These are phyloP conservation scores for Esox lucius DNA, from an alignment of 2,797 vertebrate species.

Conservation along the genomic window DNA sequence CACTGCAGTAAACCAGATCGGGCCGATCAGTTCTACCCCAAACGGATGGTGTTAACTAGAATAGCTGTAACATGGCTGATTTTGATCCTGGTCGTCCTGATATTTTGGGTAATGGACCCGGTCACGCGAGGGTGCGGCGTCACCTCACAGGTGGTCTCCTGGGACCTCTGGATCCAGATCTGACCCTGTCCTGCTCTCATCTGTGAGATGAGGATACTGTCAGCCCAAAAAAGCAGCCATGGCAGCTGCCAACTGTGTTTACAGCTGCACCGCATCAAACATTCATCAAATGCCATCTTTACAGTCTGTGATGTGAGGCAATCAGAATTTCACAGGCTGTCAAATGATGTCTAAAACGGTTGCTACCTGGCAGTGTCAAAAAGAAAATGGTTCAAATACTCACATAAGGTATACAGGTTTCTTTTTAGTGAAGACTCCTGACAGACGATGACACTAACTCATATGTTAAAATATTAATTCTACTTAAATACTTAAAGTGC, in stretches of 20 bases:
- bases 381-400: conserved; percentile 67
- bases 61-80: conserved; percentile 68
- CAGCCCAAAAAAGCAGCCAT: conserved; percentile 56
- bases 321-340: conserved; percentile 85
- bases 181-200: conserved; percentile 73
- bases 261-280: conserved; percentile 81
- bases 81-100: conserved; percentile 62
- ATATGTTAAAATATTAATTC: conserved; percentile 80
- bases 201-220: conserved; percentile 62
- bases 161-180: conserved; percentile 62
- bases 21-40: conserved; percentile 47
- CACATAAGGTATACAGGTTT: conserved; percentile 65
- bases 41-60: conserved; percentile 66
- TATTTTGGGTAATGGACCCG: conserved; percentile 67
- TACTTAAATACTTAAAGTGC: conserved; percentile 77
- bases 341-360: conserved; percentile 76
- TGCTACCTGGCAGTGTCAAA: conserved; percentile 78
- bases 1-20: conserved; percentile 60
- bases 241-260: conserved; percentile 82
- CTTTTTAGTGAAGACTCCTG: conserved; percentile 69
- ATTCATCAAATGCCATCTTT: conserved; percentile 83
- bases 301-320: conserved; percentile 81
- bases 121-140: conserved; percentile 39
- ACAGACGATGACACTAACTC: conserved; percentile 69
- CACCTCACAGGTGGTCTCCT: conserved; percentile 66